phyloP scores from a whole-genome alignment of 2,113 vertebrate genomes.

The Labeo catla region DNA sequence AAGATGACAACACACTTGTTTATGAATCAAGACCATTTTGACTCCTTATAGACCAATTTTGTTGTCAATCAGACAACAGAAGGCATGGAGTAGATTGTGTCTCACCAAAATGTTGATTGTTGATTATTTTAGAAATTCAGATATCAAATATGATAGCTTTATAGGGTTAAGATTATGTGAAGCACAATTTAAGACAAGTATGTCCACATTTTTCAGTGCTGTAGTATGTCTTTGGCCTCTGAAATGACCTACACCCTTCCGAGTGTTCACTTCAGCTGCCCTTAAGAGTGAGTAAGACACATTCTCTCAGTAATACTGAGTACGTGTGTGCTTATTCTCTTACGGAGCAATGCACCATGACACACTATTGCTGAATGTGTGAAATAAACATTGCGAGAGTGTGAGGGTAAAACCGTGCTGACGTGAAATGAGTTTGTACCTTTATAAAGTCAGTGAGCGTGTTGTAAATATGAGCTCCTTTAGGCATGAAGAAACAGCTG shows the following conservation, averaged over 20 bases:
- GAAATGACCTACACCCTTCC: background rate
- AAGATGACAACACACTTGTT: background rate
- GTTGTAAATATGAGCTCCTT: slow-evolving; percentile 89
- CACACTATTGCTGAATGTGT: background rate
- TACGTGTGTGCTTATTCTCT: background rate
- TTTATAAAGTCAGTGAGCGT: slow-evolving; percentile 87
- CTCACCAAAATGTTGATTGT: no score
- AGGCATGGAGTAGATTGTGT: no score
- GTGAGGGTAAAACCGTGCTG: background rate
- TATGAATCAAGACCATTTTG: background rate
- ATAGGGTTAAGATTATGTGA: background rate
- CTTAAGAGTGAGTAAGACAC: background rate
- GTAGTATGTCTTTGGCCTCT: background rate
- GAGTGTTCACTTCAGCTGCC: background rate
- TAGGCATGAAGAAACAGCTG: slow-evolving; percentile 94
- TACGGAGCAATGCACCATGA: no score
- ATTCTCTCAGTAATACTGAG: background rate
- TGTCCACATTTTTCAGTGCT: background rate
- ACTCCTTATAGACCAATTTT: no score
- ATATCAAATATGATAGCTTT: background rate
- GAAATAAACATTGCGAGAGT: background rate
- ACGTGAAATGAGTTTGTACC: slow-evolving; percentile 62
- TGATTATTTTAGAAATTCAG: no score
- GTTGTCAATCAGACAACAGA: no score
- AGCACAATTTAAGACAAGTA: background rate